Base-by-base conservation (phyloP, 2,113 vertebrate species). In the Sphaerodactylus townsendi region DNA sequence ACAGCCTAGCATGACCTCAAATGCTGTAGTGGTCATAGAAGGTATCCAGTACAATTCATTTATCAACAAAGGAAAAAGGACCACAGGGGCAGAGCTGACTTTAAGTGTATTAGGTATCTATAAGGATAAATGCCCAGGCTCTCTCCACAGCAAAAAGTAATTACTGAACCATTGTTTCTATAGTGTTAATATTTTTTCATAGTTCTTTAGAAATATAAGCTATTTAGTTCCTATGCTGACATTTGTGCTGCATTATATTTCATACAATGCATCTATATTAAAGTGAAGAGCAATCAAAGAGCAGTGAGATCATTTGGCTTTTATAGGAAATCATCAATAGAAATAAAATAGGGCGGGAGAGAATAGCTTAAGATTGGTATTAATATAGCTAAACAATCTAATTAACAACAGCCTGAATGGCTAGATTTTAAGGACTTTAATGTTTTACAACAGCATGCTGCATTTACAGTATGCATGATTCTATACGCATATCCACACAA, bases 51-150 rank as follows among this genome's bases (percentile, higher is more conserved):
- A 94, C 93, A 91, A 93, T 92, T 94, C 95, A 96, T 96, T 95
- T 95, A 96, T 96, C 95, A 96, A 95, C 95, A 96, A 95, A 95
- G 87, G 90, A 84, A 95, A 95, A 95, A 94, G 91, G 93, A 95
- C 95, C 94, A 95, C 94, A 94, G 95, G 93, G 93, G 93, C 94
- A 96, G 88, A 88, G 86, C 89, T 94, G 94, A 96, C 93, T 96
- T 90, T 91, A 93, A 95, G 92, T 95, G 93, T 94, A 95, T 96
- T 94, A 96, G 82, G 93, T 85, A 91, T 95, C 93, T 94, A 94
- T 94, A 93, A 96, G 95, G 95, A 96, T 96, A 96, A 96, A 96
- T 95, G 95, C 91, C 87, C 94, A 94, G 93, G 93, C 91, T 95
- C 90, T 94, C 90, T 96, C 86, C 90, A 93, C 87, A 91, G 94